Percentiles rank a stretch among this genome's conserved stretches.
phyloP scores from a whole-genome alignment of 37 sponge, comb jelly and placozoan species.

The Ianthella basta region DNA sequence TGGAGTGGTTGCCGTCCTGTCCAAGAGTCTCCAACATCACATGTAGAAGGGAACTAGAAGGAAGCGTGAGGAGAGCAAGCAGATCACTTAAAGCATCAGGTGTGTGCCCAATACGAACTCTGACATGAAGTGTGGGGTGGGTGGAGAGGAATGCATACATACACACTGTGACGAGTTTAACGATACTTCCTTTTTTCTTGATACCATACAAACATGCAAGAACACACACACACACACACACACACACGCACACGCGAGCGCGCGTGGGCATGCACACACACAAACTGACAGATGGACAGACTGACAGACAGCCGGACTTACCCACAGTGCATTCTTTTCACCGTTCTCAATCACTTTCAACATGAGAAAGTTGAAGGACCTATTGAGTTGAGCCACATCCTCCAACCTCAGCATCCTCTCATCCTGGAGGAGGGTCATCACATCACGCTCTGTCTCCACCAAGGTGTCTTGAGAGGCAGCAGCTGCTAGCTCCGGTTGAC shows the following conservation, averaged over 20 bases:
- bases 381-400: constrained; percentile 66
- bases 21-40: constrained; percentile 58
- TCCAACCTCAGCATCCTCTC: constrained; percentile 65
- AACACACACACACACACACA: constrained; percentile 4
- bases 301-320: constrained; percentile 20
- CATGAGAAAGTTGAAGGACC: constrained; percentile 75
- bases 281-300: background rate
- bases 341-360: constrained; percentile 63
- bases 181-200: too few species aligned
- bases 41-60: constrained; percentile 64
- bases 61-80: too few species aligned
- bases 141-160: too few species aligned
- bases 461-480: constrained; percentile 52
- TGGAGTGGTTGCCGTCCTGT: constrained; percentile 57
- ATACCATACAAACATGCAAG: too few species aligned
- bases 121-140: too few species aligned
- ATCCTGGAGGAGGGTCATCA: constrained; percentile 66
- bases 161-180: too few species aligned
- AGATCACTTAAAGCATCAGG: too few species aligned
- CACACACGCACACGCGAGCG: background rate
- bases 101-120: too few species aligned
- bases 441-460: constrained; percentile 57
- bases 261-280: background rate
- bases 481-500: constrained; percentile 36
- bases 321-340: constrained; percentile 67